A percentile compares a stretch with the other conserved stretches of the same genome.
Conservation (phyloP, 2,797 vertebrate genomes). For the Pogoniulus pusillus region DNA sequence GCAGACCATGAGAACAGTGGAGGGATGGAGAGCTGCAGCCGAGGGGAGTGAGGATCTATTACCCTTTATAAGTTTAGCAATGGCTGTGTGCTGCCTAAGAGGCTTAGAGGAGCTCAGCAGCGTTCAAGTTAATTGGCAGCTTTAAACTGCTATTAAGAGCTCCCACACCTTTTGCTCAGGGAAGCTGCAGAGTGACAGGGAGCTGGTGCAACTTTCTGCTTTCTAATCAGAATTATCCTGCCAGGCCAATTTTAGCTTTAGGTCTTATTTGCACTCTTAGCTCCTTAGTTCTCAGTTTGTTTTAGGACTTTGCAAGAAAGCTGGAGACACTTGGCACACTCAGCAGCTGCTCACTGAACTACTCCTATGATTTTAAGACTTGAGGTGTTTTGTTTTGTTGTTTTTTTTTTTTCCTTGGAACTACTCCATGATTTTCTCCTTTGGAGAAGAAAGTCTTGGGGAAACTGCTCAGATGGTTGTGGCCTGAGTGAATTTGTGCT, state of each 20-base stretch:
- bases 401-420: slow-evolving; percentile 21
- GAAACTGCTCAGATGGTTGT: neutral
- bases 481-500: slow-evolving; percentile 14
- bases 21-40: neutral
- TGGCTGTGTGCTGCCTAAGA: slow-evolving; percentile 11
- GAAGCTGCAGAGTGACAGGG: neutral
- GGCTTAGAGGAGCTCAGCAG: slow-evolving; percentile 48
- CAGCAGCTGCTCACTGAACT: slow-evolving; percentile 13
- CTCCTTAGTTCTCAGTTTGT: neutral
- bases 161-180: slow-evolving; percentile 51
- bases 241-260: neutral
- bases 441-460: neutral
- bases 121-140: slow-evolving; percentile 50
- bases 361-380: slow-evolving; percentile 40
- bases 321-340: neutral
- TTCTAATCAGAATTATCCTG: neutral
- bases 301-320: neutral
- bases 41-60: slow-evolving; percentile 28
- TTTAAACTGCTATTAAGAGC: slow-evolving; percentile 60
- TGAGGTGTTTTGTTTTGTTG: neutral
- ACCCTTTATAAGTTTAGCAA: slow-evolving; percentile 23
- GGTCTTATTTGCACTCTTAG: slow-evolving; percentile 1
- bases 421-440: neutral
- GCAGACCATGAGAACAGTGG: neutral
- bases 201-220: neutral